A percentile compares a stretch with the other conserved stretches of the same genome.
These are phyloP conservation scores for Drosophila insularis DNA, from an alignment of 1,140 invertebrate genomes.

Conservation along the genomic window DNA sequence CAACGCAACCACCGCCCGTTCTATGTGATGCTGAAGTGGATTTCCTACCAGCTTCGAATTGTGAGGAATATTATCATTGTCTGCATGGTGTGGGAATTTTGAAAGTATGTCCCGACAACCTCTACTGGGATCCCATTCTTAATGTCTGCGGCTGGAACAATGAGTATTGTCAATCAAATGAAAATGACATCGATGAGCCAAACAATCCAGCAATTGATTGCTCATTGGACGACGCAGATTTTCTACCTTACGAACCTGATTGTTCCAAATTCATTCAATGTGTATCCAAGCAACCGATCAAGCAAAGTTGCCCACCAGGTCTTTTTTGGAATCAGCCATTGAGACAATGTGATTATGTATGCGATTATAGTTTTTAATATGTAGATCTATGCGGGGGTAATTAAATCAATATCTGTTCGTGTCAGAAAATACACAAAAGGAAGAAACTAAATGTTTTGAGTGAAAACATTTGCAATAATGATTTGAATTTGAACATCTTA, in stretches of 20 bases:
- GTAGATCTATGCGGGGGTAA: constrained; percentile 1
- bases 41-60: constrained; percentile 38
- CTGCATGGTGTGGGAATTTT: constrained; percentile 34
- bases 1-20: constrained; percentile 31
- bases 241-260: constrained; percentile 34
- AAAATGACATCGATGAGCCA: background rate
- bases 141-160: constrained; percentile 42
- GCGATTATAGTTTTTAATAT: constrained; percentile 32
- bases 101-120: constrained; percentile 27
- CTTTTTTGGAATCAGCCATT: constrained; percentile 47
- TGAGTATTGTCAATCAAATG: constrained; percentile 3
- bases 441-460: no score
- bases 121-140: constrained; percentile 43
- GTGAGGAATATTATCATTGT: constrained; percentile 43
- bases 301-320: constrained; percentile 29
- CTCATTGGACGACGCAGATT: constrained; percentile 3
- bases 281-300: constrained; percentile 24
- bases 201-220: constrained; percentile 21
- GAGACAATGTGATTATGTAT: constrained; percentile 39
- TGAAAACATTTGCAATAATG: no score
- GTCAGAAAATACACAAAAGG: no score
- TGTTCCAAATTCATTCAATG: constrained; percentile 52
- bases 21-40: constrained; percentile 24
- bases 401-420: background rate
- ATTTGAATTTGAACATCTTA: no score